Base-by-base conservation (phyloP, 2,113 vertebrate species). In the Lethenteron camtschaticum region DNA sequence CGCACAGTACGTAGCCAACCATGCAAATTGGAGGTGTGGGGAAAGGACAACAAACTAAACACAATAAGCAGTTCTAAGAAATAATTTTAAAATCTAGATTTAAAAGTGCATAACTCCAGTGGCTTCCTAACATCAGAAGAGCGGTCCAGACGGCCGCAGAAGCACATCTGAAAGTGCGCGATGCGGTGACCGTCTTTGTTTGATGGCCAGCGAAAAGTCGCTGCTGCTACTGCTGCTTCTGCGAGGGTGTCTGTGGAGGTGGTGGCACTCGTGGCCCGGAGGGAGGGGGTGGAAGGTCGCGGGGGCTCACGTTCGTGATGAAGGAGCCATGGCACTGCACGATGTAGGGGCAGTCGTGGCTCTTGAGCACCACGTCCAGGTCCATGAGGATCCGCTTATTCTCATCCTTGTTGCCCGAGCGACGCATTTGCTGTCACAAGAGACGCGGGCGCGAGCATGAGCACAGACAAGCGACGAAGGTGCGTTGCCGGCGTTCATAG, bases 371-470 rank as follows among this genome's bases (percentile, higher is more conserved):
- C 63, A 95, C 90, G 1, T 95, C 90, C 75, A 95, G 76, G 75
- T 95, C 90, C 90, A 95, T 95, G 68, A 95, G 78, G 74, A 95
- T 95, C 71, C 90, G 78, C 74, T 95, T 95, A 76, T 95, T 95
- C 79, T 95, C 90, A 3, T 91, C 90, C 74, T 89, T 89, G 75
- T 95, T 95, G 74, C 89, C 90, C 0, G 90, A 94, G 70, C 90
- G 84, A 56, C 90, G 83, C 90, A 95, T 95, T 90, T 95, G 90
- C 90, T 94, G 79, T 1, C 41, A 41, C 41, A 7, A 41, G 41
- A 41, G 41, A 41, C 41, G 41, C 41, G 41, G 4, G 41, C 41
- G 41, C 41, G 41, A 41, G 41, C 41, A 41, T 41, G 41, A 41
- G 41, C 41, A 41, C 41, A 41, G 41, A 41, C 41, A 1, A 41